These are phyloP conservation scores for Mycetomoellerius zeteki DNA, from an alignment of 1,140 invertebrate species.

Conservation along the genomic window DNA sequence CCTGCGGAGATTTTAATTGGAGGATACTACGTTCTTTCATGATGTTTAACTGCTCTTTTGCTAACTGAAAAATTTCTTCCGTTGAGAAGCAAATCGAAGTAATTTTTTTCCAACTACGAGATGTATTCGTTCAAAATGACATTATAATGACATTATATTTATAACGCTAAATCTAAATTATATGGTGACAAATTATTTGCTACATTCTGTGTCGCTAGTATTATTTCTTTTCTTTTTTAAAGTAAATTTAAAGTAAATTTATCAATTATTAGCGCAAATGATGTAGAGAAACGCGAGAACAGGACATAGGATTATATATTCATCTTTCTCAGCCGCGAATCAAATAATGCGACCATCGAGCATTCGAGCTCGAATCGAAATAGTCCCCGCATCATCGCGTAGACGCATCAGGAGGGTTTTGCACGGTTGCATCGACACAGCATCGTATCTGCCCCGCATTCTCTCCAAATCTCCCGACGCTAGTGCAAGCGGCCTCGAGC, in stretches of 20 bases:
- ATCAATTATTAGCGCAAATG: background rate
- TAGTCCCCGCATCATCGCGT: slow-evolving; percentile 40
- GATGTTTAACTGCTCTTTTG: slow-evolving; percentile 14
- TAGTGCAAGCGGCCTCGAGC: slow-evolving; percentile 63
- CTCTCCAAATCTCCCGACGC: slow-evolving; percentile 67
- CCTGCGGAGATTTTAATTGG: slow-evolving; percentile 57
- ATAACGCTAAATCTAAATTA: background rate
- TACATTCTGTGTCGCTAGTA: background rate
- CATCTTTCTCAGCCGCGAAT: background rate
- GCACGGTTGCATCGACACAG: slow-evolving; percentile 22
- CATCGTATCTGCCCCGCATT: slow-evolving; percentile 60
- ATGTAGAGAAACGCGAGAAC: background rate
- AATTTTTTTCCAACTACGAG: background rate
- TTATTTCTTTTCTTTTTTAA: background rate
- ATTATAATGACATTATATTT: background rate
- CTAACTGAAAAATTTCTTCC: background rate
- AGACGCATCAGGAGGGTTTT: slow-evolving; percentile 31
- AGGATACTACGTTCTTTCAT: slow-evolving; percentile 39
- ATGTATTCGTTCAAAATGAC: background rate
- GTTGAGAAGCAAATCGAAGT: background rate
- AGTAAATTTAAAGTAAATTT: background rate
- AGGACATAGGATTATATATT: slow-evolving; percentile 1
- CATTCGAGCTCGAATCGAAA: slow-evolving; percentile 24
- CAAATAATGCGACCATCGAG: slow-evolving; percentile 39
- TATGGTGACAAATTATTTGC: background rate